Conservation (phyloP, 2,888 invertebrate genomes). For the Agriopis marginaria region DNA sequence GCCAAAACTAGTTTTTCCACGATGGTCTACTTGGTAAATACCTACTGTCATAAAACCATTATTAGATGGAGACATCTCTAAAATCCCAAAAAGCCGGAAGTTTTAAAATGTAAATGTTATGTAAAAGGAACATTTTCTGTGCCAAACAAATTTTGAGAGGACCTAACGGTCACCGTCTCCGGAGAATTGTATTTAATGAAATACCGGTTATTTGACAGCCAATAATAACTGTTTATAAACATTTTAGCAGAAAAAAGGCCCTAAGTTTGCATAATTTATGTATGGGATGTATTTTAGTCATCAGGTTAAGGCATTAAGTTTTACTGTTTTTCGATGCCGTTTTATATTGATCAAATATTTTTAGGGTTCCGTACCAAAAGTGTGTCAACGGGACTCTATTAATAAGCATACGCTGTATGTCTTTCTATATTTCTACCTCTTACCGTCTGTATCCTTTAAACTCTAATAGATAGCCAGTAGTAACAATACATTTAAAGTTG, state of each 20-base stretch:
- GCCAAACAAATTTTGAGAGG: constrained; percentile 48
- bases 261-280: constrained; percentile 52
- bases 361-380: not conserved
- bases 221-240: constrained; percentile 55
- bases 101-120: constrained; percentile 53
- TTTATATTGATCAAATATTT: constrained; percentile 23
- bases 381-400: too few species aligned
- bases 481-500: too few species aligned
- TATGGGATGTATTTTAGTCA: constrained; percentile 38
- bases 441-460: too few species aligned
- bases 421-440: too few species aligned
- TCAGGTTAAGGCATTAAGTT: constrained; percentile 33
- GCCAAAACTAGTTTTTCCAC: not conserved
- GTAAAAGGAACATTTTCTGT: constrained; percentile 47
- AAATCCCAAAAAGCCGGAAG: constrained; percentile 28
- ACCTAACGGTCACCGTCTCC: constrained; percentile 61
- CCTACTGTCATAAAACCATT: constrained; percentile 4
- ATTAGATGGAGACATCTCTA: constrained; percentile 3
- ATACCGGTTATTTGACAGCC: constrained; percentile 59
- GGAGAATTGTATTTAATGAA: constrained; percentile 44
- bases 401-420: too few species aligned
- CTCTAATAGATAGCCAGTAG: too few species aligned
- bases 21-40: constrained; percentile 3
- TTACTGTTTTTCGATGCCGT: constrained; percentile 45
- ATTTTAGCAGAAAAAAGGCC: constrained; percentile 47